Base-by-base conservation (phyloP, 2,888 invertebrate genomes). In the Eupithecia pulchellata region DNA sequence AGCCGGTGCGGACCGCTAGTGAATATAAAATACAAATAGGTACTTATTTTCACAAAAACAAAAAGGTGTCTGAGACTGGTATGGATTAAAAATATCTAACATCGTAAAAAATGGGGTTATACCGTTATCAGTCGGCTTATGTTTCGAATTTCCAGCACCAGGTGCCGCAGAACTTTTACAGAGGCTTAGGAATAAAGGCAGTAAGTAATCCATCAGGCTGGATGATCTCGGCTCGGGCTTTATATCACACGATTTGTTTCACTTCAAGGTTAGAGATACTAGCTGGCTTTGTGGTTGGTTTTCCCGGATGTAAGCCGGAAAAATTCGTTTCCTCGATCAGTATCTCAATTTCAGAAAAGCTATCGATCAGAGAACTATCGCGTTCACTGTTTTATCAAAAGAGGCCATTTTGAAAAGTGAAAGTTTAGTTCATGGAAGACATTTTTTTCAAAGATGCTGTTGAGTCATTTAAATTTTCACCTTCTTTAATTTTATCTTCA, bases 161-260 rank as follows among this genome's bases (percentile, higher is more conserved):
- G 29, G 57, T 29, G 57, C 29, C 17, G 29, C 2, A 57, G 29
- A 29, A 57, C 57, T 57, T 57, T 57, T 57, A 27, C 57, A 29
- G 6, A 14, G 17, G 57, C 57, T 29, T 29, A 6, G 29, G 29
- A 57, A 57, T 17, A 29, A 57, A 17, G 29, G 29, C 29, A 17
- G 57, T 57, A 27, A 29, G 29, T 57, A 57, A 57, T 57, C 57
- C 57, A 57, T 57, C 57, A 29, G 29, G 17, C 17, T 17, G 29
- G 57, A 29, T 57, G 29, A 57, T 57, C 57, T 29, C 8, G 57
- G 29, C 25, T 25, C 4, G 52, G 25, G 20, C 4, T 52, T 52
- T 52, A 52, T 20, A 52, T 52, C 52, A 52, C 25, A 52, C 52
- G 52, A 52, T 25, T 52, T 52, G 52, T 52, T 52, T 25, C 52